phyloP scores from a whole-genome alignment of 1,140 invertebrate genomes.

The Episyrphus balteatus region DNA sequence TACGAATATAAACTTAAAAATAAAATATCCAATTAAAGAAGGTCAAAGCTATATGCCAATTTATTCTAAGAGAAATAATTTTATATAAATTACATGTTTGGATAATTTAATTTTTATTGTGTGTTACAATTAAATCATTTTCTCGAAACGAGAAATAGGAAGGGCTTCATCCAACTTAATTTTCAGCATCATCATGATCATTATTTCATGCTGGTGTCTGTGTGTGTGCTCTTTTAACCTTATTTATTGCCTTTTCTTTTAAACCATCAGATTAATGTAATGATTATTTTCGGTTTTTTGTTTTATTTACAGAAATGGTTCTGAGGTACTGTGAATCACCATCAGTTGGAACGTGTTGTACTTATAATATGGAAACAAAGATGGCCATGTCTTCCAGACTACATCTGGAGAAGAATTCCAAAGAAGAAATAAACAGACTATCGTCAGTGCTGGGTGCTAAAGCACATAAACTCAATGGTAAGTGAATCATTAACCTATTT shows the following conservation, averaged over 20 bases:
- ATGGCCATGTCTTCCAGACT: conserved; percentile 32
- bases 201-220: too few species aligned
- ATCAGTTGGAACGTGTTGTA: conserved; percentile 33
- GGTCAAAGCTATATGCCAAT: too few species aligned
- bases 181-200: too few species aligned
- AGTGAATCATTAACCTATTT: conserved; percentile 13
- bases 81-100: too few species aligned
- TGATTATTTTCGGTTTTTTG: conserved; percentile 1
- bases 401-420: conserved; percentile 29
- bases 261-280: background rate
- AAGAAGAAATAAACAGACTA: conserved; percentile 37
- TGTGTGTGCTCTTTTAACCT: background rate
- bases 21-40: too few species aligned
- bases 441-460: conserved; percentile 37
- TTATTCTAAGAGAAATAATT: too few species aligned
- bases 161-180: too few species aligned
- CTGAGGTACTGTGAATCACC: conserved; percentile 32
- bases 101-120: too few species aligned
- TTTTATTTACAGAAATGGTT: conserved; percentile 21
- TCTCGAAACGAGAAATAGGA: too few species aligned
- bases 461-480: conserved; percentile 42
- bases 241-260: background rate
- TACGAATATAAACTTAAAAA: too few species aligned
- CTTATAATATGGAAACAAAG: conserved; percentile 32
- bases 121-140: too few species aligned